Evolutionary conservation across 2,113 vertebrate species (phyloP).

Genomic region (Tragelaphus strepsiceros): DNA sequence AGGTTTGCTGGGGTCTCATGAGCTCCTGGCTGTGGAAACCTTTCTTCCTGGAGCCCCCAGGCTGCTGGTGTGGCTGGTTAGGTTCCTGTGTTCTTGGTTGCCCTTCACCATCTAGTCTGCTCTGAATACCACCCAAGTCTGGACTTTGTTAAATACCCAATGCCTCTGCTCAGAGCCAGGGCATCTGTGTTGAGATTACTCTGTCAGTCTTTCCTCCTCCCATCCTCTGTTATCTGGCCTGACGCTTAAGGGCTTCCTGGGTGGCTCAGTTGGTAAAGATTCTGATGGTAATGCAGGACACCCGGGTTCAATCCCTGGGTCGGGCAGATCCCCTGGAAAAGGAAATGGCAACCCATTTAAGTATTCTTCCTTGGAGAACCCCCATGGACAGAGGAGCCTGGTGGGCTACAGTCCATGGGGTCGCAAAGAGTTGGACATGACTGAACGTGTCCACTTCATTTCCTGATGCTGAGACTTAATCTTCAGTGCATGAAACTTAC

Average conservation of each 20-base stretch:
- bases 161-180: not conserved
- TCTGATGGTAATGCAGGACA: not conserved
- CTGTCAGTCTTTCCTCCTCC: accelerated
- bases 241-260: not conserved
- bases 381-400: not conserved
- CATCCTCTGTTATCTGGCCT: accelerated
- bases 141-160: accelerated
- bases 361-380: not conserved
- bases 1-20: accelerated
- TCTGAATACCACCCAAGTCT: accelerated
- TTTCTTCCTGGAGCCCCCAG: too few species aligned
- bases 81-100: accelerated
- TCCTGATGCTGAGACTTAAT: not conserved
- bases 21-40: accelerated
- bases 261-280: not conserved
- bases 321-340: not conserved
- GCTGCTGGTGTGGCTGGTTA: accelerated
- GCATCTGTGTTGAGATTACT: accelerated
- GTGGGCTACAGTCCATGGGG: not conserved
- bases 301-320: not conserved
- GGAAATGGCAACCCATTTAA: not conserved
- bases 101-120: accelerated
- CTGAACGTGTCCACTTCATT: not conserved
- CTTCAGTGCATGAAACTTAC: not conserved
- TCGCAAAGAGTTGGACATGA: not conserved